Evolutionary conservation across 2,888 invertebrate species (phyloP).

Genomic region (Halocaridina rubra): DNA sequence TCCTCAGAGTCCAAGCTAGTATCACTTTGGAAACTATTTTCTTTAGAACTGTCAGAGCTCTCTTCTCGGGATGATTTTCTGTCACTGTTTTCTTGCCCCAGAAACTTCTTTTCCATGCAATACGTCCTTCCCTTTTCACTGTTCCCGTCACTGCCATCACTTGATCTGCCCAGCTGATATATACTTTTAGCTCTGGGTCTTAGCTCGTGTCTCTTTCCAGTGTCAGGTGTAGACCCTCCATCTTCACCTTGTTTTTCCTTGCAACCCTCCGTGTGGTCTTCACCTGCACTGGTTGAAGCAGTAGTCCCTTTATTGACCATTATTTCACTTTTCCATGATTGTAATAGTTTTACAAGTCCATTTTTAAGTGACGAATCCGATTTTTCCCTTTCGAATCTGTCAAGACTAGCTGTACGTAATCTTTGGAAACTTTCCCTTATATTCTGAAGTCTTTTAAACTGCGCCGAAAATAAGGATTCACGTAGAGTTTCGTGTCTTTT

Average conservation of each 20-base stretch:
- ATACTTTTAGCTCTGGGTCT: slow-evolving; percentile 26
- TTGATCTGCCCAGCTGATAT: slow-evolving; percentile 20
- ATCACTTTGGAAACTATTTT: slow-evolving; percentile 88
- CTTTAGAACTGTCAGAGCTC: slow-evolving; percentile 75
- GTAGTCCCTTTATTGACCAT: slow-evolving; percentile 33
- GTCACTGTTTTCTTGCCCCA: slow-evolving; percentile 69
- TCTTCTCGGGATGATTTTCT: slow-evolving; percentile 86
- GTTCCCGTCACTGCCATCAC: slow-evolving; percentile 5
- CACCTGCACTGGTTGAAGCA: background rate
- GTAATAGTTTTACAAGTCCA: slow-evolving; percentile 58
- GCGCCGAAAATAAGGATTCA: slow-evolving; percentile 75
- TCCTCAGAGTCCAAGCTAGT: slow-evolving; percentile 94
- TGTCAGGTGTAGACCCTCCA: background rate
- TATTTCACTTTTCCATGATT: slow-evolving; percentile 62
- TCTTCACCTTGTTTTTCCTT: background rate
- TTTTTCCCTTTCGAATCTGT: slow-evolving; percentile 68
- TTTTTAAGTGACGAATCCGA: slow-evolving; percentile 81
- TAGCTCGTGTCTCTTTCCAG: slow-evolving; percentile 14
- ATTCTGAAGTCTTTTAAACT: slow-evolving; percentile 60
- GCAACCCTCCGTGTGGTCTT: background rate
- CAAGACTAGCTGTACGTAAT: slow-evolving; percentile 59
- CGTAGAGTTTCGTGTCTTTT: slow-evolving; percentile 73
- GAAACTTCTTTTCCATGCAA: slow-evolving; percentile 38
- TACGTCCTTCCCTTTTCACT: slow-evolving; percentile 25
- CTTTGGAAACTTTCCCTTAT: slow-evolving; percentile 62